Evolutionary conservation across 1,140 invertebrate species (phyloP).

Genomic region (Drosophila gunungcola): DNA sequence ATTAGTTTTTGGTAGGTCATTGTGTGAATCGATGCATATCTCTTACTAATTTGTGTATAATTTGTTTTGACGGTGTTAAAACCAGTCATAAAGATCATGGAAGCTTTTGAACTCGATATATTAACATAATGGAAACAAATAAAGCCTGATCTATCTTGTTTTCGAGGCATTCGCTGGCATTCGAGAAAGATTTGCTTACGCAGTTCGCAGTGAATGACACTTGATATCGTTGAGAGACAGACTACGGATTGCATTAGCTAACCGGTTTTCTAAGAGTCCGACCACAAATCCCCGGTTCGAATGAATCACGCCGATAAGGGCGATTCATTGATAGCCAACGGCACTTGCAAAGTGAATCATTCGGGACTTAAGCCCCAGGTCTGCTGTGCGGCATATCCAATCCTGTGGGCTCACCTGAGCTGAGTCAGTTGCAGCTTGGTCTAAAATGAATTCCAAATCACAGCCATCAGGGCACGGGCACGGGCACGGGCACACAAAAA

Average conservation of each 20-base stretch:
- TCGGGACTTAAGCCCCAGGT: neutral
- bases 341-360: slow-evolving; percentile 25
- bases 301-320: slow-evolving; percentile 44
- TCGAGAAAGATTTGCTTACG: slow-evolving; percentile 42
- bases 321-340: slow-evolving; percentile 27
- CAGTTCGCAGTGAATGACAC: slow-evolving; percentile 19
- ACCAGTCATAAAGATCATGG: slow-evolving; percentile 21
- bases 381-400: slow-evolving; percentile 4
- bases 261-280: slow-evolving; percentile 35
- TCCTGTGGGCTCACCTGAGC: slow-evolving; percentile 23
- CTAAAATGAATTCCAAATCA: slow-evolving; percentile 41
- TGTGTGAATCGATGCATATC: slow-evolving; percentile 15
- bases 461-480: neutral
- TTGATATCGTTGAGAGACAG: slow-evolving; percentile 11
- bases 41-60: slow-evolving; percentile 22
- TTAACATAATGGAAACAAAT: slow-evolving; percentile 36
- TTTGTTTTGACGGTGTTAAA: slow-evolving; percentile 13
- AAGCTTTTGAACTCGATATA: slow-evolving; percentile 5
- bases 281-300: slow-evolving; percentile 27
- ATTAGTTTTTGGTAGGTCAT: neutral
- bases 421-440: slow-evolving; percentile 41
- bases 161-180: slow-evolving; percentile 2
- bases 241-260: slow-evolving; percentile 33
- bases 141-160: slow-evolving; percentile 13
- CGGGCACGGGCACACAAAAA: neutral